Evolutionary conservation across 2,113 vertebrate genomes (phyloP).

Genomic region (Eonycteris spelaea): DNA sequence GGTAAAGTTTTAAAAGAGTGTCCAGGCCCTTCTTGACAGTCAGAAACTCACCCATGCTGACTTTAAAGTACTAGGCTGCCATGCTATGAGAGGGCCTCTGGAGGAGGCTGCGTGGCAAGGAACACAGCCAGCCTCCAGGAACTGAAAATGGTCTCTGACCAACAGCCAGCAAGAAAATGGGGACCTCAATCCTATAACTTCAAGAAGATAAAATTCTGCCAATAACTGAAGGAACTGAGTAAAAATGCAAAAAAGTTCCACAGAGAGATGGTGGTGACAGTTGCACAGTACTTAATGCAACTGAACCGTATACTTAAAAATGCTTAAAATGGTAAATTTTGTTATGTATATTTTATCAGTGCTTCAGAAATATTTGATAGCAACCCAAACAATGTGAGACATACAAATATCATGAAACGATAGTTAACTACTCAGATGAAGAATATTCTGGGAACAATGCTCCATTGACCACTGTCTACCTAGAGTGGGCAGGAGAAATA

Average conservation of each 20-base stretch:
- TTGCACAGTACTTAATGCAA: not conserved
- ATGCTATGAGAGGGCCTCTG: not conserved
- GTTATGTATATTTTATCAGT: not conserved
- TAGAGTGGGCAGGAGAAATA: not conserved
- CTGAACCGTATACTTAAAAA: not conserved
- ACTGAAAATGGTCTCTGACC: not conserved
- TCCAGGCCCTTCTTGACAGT: not conserved
- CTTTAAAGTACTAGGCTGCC: not conserved
- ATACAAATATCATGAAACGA: not conserved
- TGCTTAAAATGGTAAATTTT: not conserved
- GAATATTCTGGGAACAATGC: not conserved
- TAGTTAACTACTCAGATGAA: not conserved
- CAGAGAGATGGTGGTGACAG: not conserved
- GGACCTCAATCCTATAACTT: not conserved
- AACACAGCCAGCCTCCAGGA: not conserved
- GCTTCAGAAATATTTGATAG: not conserved
- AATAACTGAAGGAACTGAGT: not conserved
- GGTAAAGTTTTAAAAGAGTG: not conserved
- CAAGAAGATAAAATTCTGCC: slow-evolving; percentile 9
- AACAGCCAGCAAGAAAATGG: not conserved
- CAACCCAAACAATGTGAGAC: slow-evolving; percentile 10
- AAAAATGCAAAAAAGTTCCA: not conserved
- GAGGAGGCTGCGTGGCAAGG: not conserved
- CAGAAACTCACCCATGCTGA: not conserved
- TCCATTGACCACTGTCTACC: not conserved